Evolutionary conservation across 2,113 vertebrate genomes (phyloP), one percentile per base, ranked within the genome.

Genomic region (Nycticorax nycticorax): DNA sequence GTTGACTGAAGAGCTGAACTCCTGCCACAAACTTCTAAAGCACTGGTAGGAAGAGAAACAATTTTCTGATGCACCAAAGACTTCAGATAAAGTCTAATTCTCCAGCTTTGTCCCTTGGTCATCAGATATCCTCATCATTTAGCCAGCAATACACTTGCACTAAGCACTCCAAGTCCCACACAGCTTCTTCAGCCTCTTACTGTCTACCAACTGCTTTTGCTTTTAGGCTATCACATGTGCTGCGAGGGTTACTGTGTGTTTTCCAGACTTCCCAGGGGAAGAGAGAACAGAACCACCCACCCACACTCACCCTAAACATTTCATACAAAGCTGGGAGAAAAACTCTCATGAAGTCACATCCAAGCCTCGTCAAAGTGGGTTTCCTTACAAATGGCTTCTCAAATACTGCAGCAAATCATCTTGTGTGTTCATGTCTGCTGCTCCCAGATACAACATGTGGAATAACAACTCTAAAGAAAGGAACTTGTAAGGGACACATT

Each of bases 401-500:
- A 71, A 92, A 84, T 35, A 84, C 7, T 85, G 56, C 64, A 89
- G 52, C 35, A 90, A 76, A 90, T 47, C 30, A 73, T 66, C 33
- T 32, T 57, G 28, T 88, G 69, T 79, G 53, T 71, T 95, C 77
- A 75, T 1, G 5, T 84, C 79, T 93, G 56, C 72, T 92, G 79
- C 83, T 90, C 76, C 47, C 72, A 85, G 37, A 90, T 55, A 77
- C 50, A 76, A 37, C 2, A 0, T 37, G 60, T 74, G 56, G 72
- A 90, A 93, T 47, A 88, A 76, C 13, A 93, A 33, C 47, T 83
- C 47, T 43, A 88, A 88, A 83, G 84, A 85, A 88, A 52, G 23
- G 37, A 92, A 89, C 57, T 91, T 94, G 32, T 16, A 89, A 93
- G 43, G 41, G 35, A 94, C 17, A 72, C 33, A 75, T 72, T 91